Base-by-base conservation (phyloP, 92 coral and sea anemone species). In the Zoanthus solanderi region DNA sequence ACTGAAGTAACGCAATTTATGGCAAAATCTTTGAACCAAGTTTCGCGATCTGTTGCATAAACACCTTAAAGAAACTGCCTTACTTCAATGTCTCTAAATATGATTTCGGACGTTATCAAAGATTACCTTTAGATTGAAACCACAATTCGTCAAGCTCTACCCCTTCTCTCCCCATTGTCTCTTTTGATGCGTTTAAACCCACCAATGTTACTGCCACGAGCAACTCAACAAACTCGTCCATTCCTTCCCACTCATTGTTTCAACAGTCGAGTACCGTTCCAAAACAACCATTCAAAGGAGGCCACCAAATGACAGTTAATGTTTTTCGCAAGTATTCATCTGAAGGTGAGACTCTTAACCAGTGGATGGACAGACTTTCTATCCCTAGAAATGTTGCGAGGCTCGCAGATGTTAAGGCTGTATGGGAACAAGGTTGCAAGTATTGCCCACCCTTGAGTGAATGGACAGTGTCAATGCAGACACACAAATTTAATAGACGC, bases 381-480 rank as follows among this genome's bases (percentile, higher is more conserved):
- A 90, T 90, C 10, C 92, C 92, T 17, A 67, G 92, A 79, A 85
- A 90, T 9, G 54, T 90, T n/a, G 90, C 85, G 68, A 85, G 83
- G 15, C 79, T 90, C 9, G 89, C 87, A 66, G 89, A 78, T 79
- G 87, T 90, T 45, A 90, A 85, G 76, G 46, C 69, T 0, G 72
- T 90, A 12, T 90, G 89, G 92, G 92, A 85, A 71, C 58, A 71
- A 76, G 92, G 89, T 17, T 52, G 83, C 66, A 72, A 17, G 16
- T 66, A 90, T 78, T 90, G 92, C 48, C 92, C 90, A 42, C 90
- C 84, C 61, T 76, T 90, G 13, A 71, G 66, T 60, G 76, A 90
- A 53, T 85, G 89, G 92, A 90, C 89, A 52, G 57, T 53, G 5
- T 45, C 34, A 37, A 90, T 85, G 92, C 31, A 90, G 71, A 87